Percentiles rank a stretch among this genome's conserved stretches.
Conservation (phyloP, 2,113 vertebrate genomes). For the Haemorhous mexicanus region DNA sequence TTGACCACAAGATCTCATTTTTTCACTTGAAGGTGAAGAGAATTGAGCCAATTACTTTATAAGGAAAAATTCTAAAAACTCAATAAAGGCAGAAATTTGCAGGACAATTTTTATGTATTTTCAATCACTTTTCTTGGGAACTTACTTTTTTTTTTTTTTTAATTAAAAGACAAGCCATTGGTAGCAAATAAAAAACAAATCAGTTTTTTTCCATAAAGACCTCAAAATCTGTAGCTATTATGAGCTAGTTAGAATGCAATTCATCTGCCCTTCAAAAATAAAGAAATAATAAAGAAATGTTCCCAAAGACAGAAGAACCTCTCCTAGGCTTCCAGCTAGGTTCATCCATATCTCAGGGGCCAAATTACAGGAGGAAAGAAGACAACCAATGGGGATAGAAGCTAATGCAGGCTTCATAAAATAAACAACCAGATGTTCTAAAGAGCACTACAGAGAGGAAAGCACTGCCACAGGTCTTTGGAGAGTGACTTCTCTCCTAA, state of each 20-base stretch:
- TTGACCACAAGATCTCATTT: neutral
- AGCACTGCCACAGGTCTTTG: neutral
- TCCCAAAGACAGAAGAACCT: neutral
- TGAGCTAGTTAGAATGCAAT: neutral
- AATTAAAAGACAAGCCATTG: neutral
- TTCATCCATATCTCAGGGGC: neutral
- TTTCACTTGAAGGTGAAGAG: neutral
- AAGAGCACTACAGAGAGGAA: neutral
- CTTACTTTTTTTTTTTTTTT: neutral
- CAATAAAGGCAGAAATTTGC: neutral
- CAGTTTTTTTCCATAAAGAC: neutral
- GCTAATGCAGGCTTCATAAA: neutral
- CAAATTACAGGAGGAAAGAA: neutral
- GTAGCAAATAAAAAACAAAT: neutral
- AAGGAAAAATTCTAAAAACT: neutral
- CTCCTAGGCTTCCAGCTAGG: neutral
- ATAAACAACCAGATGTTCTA: neutral
- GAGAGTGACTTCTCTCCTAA: neutral
- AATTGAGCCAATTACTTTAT: neutral
- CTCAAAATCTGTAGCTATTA: neutral
- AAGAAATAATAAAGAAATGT: neutral
- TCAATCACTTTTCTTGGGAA: neutral
- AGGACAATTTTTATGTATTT: neutral
- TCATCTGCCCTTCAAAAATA: neutral
- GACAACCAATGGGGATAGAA: neutral